Evolutionary conservation across 2,888 invertebrate species (phyloP).

Genomic region (Drosophila anomelani): DNA sequence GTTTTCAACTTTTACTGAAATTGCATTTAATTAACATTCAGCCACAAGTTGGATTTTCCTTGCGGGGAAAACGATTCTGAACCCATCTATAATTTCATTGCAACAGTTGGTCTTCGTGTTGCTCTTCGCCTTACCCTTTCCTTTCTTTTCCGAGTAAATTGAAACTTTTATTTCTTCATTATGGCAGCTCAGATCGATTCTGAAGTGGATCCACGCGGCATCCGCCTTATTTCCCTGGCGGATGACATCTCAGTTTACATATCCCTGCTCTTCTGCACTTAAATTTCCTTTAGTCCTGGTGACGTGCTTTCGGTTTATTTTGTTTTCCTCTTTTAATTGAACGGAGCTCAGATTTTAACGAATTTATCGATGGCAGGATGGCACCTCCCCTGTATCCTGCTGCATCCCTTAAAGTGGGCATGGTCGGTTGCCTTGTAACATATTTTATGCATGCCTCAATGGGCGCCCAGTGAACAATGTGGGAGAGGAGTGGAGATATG

Average conservation of each 20-base stretch:
- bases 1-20: slow-evolving; percentile 21
- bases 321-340: slow-evolving; percentile 43
- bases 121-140: too few relatives aligned
- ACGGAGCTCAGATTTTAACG: slow-evolving; percentile 39
- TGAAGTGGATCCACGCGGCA: background rate
- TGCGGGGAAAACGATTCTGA: background rate
- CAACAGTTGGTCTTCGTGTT: slow-evolving; percentile 42
- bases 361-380: slow-evolving; percentile 39
- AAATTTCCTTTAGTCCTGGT: slow-evolving; percentile 32
- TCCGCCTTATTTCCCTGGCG: slow-evolving; percentile 5
- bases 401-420: slow-evolving; percentile 6
- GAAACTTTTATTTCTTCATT: slow-evolving; percentile 41
- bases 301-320: slow-evolving; percentile 20
- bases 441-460: slow-evolving; percentile 55
- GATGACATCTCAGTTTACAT: slow-evolving; percentile 41
- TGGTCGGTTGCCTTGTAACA: slow-evolving; percentile 48
- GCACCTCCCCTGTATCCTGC: slow-evolving; percentile 6
- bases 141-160: slow-evolving; percentile 7
- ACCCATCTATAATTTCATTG: slow-evolving; percentile 4
- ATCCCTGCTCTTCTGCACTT: slow-evolving; percentile 16
- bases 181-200: slow-evolving; percentile 30
- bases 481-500: background rate
- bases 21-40: slow-evolving; percentile 43
- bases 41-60: slow-evolving; percentile 25
- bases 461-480: slow-evolving; percentile 50